Evolutionary conservation across 2,888 invertebrate species (phyloP).

Genomic region (Eupithecia abbreviata): DNA sequence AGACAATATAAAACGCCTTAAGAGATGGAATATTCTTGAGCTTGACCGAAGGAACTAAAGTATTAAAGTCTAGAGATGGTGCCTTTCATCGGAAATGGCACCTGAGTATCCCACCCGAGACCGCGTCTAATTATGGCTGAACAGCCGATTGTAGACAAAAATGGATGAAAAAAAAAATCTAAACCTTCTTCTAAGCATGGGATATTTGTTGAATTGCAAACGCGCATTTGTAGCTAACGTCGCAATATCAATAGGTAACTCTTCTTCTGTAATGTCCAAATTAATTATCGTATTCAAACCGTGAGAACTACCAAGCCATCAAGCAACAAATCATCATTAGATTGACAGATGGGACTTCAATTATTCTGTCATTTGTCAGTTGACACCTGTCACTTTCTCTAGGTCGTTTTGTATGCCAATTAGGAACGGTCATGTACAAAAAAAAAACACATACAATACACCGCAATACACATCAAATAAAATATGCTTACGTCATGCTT

Average conservation of each 20-base stretch:
- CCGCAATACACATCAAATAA: not conserved
- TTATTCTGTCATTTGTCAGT: slow-evolving; percentile 41
- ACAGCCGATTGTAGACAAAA: too few species aligned
- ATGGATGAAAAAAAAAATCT: too few species aligned
- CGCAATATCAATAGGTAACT: not conserved
- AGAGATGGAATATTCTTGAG: too few species aligned
- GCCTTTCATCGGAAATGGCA: too few species aligned
- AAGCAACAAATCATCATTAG: slow-evolving; percentile 21
- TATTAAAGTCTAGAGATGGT: too few species aligned
- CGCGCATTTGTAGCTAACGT: not conserved
- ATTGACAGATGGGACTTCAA: slow-evolving; percentile 33
- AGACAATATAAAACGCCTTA: too few species aligned
- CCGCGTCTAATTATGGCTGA: too few species aligned
- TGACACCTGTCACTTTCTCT: slow-evolving; percentile 38
- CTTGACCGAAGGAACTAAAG: too few species aligned
- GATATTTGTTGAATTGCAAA: not conserved
- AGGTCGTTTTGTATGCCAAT: slow-evolving; percentile 2
- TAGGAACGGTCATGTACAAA: not conserved
- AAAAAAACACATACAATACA: too few species aligned
- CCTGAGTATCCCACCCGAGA: too few species aligned
- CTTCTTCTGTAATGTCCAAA: not conserved
- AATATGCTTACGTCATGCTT: not conserved
- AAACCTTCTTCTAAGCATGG: not conserved
- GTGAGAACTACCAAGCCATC: not conserved
- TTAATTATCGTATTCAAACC: not conserved